Evolutionary conservation across 2,888 invertebrate genomes (phyloP).

Genomic region (Amphiduros pacificus): DNA sequence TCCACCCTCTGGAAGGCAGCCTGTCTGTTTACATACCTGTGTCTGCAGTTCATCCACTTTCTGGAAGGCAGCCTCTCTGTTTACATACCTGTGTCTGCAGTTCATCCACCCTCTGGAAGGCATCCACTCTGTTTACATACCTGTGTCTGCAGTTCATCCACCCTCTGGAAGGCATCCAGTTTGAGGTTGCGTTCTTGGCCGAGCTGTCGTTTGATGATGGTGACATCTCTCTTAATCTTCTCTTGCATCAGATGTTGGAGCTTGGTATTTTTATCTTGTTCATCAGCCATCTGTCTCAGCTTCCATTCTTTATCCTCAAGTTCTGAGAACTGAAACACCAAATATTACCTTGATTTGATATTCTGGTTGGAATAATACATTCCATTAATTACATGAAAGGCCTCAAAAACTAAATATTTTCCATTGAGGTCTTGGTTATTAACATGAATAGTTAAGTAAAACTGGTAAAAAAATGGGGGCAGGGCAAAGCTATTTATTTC

Average conservation of each 20-base stretch:
- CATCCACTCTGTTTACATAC: conserved; percentile 41
- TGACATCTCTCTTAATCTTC: conserved; percentile 44
- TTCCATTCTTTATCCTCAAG: conserved; percentile 49
- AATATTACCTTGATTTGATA: no score
- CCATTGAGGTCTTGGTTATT: no score
- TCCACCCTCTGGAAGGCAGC: no score
- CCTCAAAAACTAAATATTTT: no score
- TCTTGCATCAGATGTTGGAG: conserved; percentile 44
- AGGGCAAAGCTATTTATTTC: no score
- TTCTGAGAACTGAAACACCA: conserved; percentile 48
- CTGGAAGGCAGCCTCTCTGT: conserved; percentile 56
- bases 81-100: conserved; percentile 39
- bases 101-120: conserved; percentile 56
- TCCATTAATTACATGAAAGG: no score
- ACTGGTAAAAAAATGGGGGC: no score
- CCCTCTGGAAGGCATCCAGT: conserved; percentile 56
- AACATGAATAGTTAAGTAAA: no score
- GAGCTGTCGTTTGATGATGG: conserved; percentile 42
- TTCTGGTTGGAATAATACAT: no score
- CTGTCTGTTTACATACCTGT: conserved; percentile 18
- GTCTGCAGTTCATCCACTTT: conserved; percentile 55
- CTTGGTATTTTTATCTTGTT: conserved; percentile 43
- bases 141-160: conserved; percentile 52
- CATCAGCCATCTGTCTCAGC: conserved; percentile 40
- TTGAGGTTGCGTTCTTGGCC: conserved; percentile 52